Evolutionary conservation across 1,140 invertebrate genomes (phyloP).

Genomic region (Apis dorsata): DNA sequence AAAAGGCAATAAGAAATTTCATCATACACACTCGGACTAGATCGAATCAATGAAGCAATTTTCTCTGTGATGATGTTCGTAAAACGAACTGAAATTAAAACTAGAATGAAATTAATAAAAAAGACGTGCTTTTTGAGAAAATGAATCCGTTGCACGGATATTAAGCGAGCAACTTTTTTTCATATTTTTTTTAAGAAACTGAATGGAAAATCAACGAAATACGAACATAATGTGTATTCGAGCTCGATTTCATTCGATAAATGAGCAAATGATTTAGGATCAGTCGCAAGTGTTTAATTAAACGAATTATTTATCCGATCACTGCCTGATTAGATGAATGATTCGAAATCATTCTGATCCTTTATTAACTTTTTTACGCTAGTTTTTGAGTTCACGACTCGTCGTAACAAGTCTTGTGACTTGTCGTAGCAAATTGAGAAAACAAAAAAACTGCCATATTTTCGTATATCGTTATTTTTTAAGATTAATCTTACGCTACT

Average conservation of each 20-base stretch:
- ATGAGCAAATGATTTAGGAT: neutral
- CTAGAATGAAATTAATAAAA: neutral
- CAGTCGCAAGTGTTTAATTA: neutral
- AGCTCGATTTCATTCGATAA: neutral
- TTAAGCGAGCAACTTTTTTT: neutral
- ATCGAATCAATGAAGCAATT: neutral
- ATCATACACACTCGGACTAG: constrained; percentile 13
- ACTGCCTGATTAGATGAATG: constrained; percentile 31
- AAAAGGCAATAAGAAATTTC: neutral
- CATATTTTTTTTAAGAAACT: neutral
- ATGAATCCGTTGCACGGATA: neutral
- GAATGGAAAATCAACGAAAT: neutral
- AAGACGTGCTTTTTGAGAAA: neutral
- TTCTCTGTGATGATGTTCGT: constrained; percentile 22
- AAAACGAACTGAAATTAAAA: neutral
- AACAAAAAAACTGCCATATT: constrained; percentile 37
- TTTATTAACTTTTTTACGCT: neutral
- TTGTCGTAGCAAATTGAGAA: neutral
- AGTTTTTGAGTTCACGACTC: neutral
- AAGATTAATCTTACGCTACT: too few species aligned
- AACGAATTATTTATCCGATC: constrained; percentile 17
- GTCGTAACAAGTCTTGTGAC: neutral
- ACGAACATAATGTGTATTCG: neutral
- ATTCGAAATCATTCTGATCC: neutral
- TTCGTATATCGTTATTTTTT: neutral